phyloP scores from a whole-genome alignment of 2,113 vertebrate species.

The Bungarus multicinctus region DNA sequence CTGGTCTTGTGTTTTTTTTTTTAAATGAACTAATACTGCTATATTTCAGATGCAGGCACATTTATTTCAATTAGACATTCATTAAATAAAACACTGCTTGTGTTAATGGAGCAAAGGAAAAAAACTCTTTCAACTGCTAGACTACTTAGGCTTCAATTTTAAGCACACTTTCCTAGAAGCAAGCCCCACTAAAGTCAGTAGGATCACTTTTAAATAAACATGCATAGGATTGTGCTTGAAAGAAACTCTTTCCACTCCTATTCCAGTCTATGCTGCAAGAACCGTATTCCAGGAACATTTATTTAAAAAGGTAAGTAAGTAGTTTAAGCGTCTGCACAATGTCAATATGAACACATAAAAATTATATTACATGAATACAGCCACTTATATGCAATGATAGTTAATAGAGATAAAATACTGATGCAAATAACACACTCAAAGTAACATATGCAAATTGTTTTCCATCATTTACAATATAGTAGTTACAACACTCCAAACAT shows the following conservation, averaged over 20 bases:
- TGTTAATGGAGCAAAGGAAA: conserved; percentile 72
- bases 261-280: conserved; percentile 83
- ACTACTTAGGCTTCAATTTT: conserved; percentile 65
- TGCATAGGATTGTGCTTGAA: conserved; percentile 5
- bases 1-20: conserved; percentile 65
- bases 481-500: conserved; percentile 99
- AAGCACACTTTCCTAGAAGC: conserved; percentile 48
- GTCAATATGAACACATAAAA: conserved; percentile 93
- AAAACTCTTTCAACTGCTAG: conserved; percentile 69
- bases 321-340: conserved; percentile 91
- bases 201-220: conserved; percentile 2
- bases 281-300: conserved; percentile 78
- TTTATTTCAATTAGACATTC: conserved; percentile 75
- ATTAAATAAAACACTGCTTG: conserved; percentile 85
- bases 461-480: conserved; percentile 99
- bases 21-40: conserved; percentile 73
- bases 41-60: conserved; percentile 76
- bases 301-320: conserved; percentile 85
- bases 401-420: conserved; percentile 99
- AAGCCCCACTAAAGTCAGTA: conserved; percentile 44
- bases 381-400: conserved; percentile 95
- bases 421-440: conserved; percentile 90
- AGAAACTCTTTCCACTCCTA: conserved; percentile 69
- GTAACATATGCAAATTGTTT: conserved; percentile 88
- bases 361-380: conserved; percentile 96